phyloP scores from a whole-genome alignment of 2,113 vertebrate species.

The Lynx canadensis region DNA sequence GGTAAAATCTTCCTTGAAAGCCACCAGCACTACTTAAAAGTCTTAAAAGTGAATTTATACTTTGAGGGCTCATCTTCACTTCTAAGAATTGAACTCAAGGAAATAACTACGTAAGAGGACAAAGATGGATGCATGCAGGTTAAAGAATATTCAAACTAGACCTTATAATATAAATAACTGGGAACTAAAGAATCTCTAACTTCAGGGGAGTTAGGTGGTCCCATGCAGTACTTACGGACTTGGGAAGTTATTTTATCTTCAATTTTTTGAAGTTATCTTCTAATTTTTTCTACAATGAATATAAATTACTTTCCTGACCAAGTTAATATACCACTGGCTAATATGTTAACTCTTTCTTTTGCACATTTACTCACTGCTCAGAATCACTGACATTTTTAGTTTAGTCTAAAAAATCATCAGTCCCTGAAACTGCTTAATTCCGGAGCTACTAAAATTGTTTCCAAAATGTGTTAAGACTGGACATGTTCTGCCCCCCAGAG shows the following conservation, averaged over 20 bases:
- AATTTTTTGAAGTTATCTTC: neutral
- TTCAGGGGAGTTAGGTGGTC: neutral
- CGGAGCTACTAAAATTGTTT: neutral
- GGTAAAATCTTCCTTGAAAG: neutral
- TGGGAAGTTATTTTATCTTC: neutral
- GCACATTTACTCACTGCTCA: neutral
- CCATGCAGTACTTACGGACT: neutral
- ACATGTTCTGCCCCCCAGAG: neutral
- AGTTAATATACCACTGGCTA: neutral
- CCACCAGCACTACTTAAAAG: neutral
- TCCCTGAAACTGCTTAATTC: neutral
- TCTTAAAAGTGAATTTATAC: neutral
- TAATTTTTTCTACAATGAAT: neutral
- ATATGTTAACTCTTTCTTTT: neutral
- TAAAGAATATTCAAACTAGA: neutral
- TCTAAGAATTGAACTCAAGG: neutral
- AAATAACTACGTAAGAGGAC: neutral
- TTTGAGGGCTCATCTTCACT: neutral
- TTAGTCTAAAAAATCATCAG: constrained; percentile 26
- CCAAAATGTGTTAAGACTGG: neutral
- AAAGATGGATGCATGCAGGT: neutral
- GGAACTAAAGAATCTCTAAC: neutral
- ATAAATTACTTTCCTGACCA: constrained; percentile 7
- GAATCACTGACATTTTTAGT: neutral
- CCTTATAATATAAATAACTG: neutral